Percentiles rank a stretch among this genome's conserved stretches.
Conservation (phyloP, 2,113 vertebrate genomes). For the Nycticryphes semicollaris region DNA sequence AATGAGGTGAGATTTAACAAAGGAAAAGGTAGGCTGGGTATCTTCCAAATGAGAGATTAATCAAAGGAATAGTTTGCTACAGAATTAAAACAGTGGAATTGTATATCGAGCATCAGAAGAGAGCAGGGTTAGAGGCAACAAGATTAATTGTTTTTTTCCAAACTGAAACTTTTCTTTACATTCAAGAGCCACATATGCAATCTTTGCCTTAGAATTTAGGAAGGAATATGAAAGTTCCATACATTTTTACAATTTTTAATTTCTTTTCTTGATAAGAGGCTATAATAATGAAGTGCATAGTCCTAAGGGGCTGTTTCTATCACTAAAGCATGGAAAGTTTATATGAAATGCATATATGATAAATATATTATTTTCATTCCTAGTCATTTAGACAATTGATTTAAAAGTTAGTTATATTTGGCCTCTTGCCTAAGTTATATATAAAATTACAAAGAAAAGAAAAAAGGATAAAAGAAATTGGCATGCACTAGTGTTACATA, state of each 20-base stretch:
- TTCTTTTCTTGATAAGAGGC: not conserved
- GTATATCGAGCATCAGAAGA: not conserved
- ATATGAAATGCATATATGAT: not conserved
- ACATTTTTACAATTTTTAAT: not conserved
- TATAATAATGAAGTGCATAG: not conserved
- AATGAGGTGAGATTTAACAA: conserved; percentile 35
- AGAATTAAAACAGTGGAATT: not conserved
- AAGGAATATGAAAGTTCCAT: not conserved
- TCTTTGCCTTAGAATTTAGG: not conserved
- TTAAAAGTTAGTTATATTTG: not conserved
- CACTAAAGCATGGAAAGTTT: not conserved
- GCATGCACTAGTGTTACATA: not conserved
- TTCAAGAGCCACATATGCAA: not conserved
- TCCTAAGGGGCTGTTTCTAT: not conserved
- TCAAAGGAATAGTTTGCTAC: not conserved
- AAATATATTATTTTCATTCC: not conserved
- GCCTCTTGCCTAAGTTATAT: not conserved
- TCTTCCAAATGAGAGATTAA: conserved; percentile 11
- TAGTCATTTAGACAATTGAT: not conserved
- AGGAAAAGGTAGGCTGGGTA: not conserved
- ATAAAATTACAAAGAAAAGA: not conserved
- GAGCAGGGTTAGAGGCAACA: not conserved
- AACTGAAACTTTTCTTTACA: not conserved
- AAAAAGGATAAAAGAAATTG: not conserved
- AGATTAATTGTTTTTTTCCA: not conserved